Percentiles rank a stretch among this genome's conserved stretches.
Evolutionary conservation across 2,888 invertebrate genomes (phyloP).

Genomic region (Thereva unica): DNA sequence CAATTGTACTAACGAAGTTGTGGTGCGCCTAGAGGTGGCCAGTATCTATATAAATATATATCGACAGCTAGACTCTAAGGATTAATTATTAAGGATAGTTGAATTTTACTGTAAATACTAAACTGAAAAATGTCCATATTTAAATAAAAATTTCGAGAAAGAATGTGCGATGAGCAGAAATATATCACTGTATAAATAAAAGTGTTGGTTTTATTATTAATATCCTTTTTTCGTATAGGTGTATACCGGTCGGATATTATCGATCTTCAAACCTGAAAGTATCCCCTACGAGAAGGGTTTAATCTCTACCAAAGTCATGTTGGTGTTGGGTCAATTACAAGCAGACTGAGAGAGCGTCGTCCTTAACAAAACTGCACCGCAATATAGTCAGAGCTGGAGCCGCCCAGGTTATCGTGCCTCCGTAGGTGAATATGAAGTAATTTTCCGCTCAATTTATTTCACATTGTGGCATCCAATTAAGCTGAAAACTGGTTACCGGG

Average conservation of each 20-base stretch:
- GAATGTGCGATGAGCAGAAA: conserved; percentile 13
- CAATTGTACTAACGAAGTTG: conserved; percentile 9
- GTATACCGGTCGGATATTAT: no score
- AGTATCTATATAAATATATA: conserved; percentile 1
- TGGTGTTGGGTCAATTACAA: no score
- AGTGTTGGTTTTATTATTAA: not conserved
- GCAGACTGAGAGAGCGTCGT: no score
- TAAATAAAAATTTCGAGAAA: conserved; percentile 8
- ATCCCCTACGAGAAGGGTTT: no score
- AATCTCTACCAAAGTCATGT: no score
- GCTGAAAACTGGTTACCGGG: conserved; percentile 46
- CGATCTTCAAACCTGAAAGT: no score
- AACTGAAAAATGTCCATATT: conserved; percentile 20
- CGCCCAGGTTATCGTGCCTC: not conserved
- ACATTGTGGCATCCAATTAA: conserved; percentile 59
- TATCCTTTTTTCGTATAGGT: no score
- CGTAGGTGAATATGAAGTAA: conserved; percentile 52
- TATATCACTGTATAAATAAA: conserved; percentile 29
- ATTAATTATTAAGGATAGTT: conserved; percentile 31
- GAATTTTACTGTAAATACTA: conserved; percentile 41
- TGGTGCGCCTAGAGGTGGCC: conserved; percentile 32
- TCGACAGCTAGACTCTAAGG: conserved; percentile 12
- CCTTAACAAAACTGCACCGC: no score
- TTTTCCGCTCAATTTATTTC: conserved; percentile 60
- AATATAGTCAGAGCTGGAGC: no score